Evolutionary conservation across 2,888 invertebrate genomes (phyloP).

Genomic region (Cerastis rubricosa): DNA sequence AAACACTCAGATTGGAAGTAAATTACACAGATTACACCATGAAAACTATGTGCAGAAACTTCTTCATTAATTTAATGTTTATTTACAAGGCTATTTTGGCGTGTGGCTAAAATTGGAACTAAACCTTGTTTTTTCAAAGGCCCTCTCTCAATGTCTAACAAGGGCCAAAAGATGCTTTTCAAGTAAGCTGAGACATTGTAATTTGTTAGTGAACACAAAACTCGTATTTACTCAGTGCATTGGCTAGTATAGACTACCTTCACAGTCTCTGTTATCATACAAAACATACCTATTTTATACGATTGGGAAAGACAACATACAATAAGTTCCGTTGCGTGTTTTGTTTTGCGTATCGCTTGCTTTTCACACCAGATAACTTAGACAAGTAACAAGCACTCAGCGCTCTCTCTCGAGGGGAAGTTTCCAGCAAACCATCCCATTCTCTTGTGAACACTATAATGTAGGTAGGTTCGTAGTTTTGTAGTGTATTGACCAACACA

Average conservation of each 20-base stretch:
- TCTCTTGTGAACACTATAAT: neutral
- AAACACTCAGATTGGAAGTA: neutral
- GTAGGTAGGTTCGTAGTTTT: neutral
- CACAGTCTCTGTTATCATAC: neutral
- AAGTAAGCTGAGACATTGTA: neutral
- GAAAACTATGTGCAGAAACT: neutral
- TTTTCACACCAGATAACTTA: neutral
- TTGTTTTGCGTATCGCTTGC: neutral
- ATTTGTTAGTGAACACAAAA: neutral
- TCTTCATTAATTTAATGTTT: too few relatives aligned
- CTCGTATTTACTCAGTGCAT: neutral
- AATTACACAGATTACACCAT: neutral
- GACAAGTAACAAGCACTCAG: neutral
- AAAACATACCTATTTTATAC: neutral
- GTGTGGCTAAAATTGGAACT: neutral
- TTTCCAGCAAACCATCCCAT: neutral
- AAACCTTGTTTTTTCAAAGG: neutral
- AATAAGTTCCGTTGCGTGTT: neutral
- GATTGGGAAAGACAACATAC: neutral
- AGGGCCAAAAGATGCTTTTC: neutral
- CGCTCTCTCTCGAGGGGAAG: neutral
- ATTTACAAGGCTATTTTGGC: too few relatives aligned
- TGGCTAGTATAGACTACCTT: neutral
- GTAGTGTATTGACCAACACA: neutral
- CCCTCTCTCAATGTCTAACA: neutral